phyloP scores from a whole-genome alignment of 2,797 vertebrate genomes.

The Notolepis coatsorum region DNA sequence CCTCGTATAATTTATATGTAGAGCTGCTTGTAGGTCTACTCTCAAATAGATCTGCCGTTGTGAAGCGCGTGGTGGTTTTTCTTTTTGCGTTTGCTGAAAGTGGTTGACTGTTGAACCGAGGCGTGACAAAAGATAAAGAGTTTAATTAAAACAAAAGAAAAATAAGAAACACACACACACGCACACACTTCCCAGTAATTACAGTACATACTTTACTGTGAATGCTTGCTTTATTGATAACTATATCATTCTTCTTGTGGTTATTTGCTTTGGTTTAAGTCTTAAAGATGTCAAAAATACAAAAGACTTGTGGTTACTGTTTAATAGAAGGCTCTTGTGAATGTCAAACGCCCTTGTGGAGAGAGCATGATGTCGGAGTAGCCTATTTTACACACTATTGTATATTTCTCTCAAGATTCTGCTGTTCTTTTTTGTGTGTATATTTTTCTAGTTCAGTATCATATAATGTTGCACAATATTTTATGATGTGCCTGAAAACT shows the following conservation, averaged over 20 bases:
- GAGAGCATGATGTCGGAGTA: slow-evolving; percentile 31
- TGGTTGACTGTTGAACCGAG: slow-evolving; percentile 46
- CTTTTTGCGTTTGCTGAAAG: slow-evolving; percentile 59
- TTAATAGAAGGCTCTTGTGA: slow-evolving; percentile 57
- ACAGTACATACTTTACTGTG: slow-evolving; percentile 53
- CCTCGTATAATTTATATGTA: slow-evolving; percentile 29
- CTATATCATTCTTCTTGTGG: slow-evolving; percentile 42
- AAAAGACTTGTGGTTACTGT: slow-evolving; percentile 43
- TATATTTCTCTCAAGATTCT: slow-evolving; percentile 63
- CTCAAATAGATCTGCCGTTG: slow-evolving; percentile 35
- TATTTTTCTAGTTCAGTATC: slow-evolving; percentile 75
- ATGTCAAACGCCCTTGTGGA: slow-evolving; percentile 59
- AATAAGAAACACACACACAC: slow-evolving; percentile 7
- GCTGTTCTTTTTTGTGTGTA: slow-evolving; percentile 67
- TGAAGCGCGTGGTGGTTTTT: slow-evolving; percentile 58
- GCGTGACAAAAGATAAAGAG: slow-evolving; percentile 45
- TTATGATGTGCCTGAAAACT: slow-evolving; percentile 80
- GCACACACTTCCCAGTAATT: slow-evolving; percentile 21
- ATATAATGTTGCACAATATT: slow-evolving; percentile 77
- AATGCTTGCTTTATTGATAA: slow-evolving; percentile 54
- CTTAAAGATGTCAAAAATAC: slow-evolving; percentile 30
- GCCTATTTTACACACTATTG: slow-evolving; percentile 53
- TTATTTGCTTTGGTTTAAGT: slow-evolving; percentile 54
- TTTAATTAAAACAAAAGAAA: slow-evolving; percentile 12
- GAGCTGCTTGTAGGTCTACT: slow-evolving; percentile 37